Evolutionary conservation across 2,888 invertebrate genomes (phyloP).

Genomic region (Scaptomyza reducta): DNA sequence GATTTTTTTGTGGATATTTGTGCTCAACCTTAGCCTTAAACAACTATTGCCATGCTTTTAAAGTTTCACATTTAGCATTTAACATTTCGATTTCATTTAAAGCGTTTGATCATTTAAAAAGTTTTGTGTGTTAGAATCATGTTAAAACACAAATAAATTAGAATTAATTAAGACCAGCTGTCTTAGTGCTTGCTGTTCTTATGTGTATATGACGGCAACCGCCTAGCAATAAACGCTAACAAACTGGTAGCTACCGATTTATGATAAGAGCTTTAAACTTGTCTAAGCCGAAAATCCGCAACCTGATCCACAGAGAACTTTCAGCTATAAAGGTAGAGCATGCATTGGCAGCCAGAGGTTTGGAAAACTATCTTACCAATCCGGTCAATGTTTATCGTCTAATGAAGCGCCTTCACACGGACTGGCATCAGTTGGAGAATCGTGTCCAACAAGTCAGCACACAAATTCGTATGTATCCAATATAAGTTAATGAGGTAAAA

Average conservation of each 20-base stretch:
- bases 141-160: slow-evolving; percentile 73
- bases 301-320: slow-evolving; percentile 83
- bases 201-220: slow-evolving; percentile 54
- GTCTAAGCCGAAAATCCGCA: slow-evolving; percentile 39
- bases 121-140: slow-evolving; percentile 54
- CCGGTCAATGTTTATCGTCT: slow-evolving; percentile 97
- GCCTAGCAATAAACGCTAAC: slow-evolving; percentile 33
- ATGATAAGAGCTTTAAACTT: slow-evolving; percentile 46
- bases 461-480: slow-evolving; percentile 80
- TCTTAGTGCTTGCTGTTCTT: slow-evolving; percentile 18
- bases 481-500: not conserved
- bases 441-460: slow-evolving; percentile 88
- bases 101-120: slow-evolving; percentile 45
- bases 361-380: slow-evolving; percentile 92
- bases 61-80: slow-evolving; percentile 60
- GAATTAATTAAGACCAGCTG: slow-evolving; percentile 69
- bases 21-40: slow-evolving; percentile 1
- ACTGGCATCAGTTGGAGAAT: slow-evolving; percentile 92
- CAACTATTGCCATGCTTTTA: slow-evolving; percentile 28
- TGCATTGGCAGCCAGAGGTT: slow-evolving; percentile 89
- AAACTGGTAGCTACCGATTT: slow-evolving; percentile 63
- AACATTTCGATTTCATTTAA: slow-evolving; percentile 59
- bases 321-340: slow-evolving; percentile 90
- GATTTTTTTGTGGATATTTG: too few species aligned
- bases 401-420: slow-evolving; percentile 95